These are phyloP conservation scores for Xiphophorus hellerii DNA, from an alignment of 2,113 vertebrate species.

Conservation along the genomic window DNA sequence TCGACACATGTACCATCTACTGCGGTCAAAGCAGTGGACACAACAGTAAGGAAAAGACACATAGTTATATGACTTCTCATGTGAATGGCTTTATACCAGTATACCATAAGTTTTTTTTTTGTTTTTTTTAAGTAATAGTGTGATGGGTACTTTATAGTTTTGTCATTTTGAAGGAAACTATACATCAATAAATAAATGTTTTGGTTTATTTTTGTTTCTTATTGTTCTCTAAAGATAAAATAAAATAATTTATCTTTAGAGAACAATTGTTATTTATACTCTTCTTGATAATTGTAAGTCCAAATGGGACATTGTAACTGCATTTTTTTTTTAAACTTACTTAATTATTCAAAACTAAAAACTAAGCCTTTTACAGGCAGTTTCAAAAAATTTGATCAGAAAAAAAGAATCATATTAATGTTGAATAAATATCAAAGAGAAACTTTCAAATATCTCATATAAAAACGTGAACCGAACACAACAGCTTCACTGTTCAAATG, in stretches of 20 bases:
- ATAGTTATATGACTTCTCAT: neutral
- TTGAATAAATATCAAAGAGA: neutral
- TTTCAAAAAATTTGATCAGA: too few relatives aligned
- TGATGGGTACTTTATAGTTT: neutral
- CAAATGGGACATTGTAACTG: neutral
- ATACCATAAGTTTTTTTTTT: neutral
- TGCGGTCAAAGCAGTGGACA: slow-evolving; percentile 87
- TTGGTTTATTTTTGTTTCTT: too few relatives aligned
- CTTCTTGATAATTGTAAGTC: neutral
- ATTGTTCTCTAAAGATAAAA: neutral
- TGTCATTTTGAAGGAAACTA: neutral
- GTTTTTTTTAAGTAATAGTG: too few relatives aligned
- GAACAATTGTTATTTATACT: neutral
- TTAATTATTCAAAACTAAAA: too few relatives aligned
- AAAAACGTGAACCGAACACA: neutral
- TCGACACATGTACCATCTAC: slow-evolving; percentile 84
- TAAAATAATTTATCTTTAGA: neutral
- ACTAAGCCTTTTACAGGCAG: too few relatives aligned
- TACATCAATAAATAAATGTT: neutral
- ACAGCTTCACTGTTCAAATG: neutral
- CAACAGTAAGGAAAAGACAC: slow-evolving; percentile 84
- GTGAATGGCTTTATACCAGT: too few relatives aligned
- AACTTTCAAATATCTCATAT: neutral
- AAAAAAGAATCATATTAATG: neutral
- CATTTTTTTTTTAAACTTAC: too few relatives aligned